These are phyloP conservation scores for Leguminivora glycinivorella DNA, from an alignment of 1,140 invertebrate species.

Conservation along the genomic window DNA sequence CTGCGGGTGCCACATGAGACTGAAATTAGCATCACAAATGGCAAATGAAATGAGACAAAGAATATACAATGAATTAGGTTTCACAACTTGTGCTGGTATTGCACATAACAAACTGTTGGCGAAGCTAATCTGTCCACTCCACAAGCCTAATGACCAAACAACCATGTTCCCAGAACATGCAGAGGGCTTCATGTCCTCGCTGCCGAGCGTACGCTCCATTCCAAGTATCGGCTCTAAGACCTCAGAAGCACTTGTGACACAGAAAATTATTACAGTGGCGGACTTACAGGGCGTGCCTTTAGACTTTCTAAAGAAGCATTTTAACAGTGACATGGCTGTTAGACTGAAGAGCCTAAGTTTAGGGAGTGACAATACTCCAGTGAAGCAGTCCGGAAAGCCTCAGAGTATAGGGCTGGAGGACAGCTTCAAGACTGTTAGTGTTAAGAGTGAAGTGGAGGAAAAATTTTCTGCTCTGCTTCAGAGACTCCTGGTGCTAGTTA, in stretches of 20 bases:
- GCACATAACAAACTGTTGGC: constrained; percentile 91
- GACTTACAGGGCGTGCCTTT: constrained; percentile 83
- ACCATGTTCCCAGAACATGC: constrained; percentile 85
- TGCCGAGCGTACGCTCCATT: constrained; percentile 81
- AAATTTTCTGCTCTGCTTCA: constrained; percentile 83
- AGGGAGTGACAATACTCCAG: constrained; percentile 84
- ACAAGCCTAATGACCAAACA: constrained; percentile 91
- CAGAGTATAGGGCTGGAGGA: constrained; percentile 88
- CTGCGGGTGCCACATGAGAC: constrained; percentile 84
- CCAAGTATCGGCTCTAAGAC: constrained; percentile 87
- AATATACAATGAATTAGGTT: constrained; percentile 82
- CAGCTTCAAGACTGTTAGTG: constrained; percentile 84
- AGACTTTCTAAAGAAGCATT: constrained; percentile 80
- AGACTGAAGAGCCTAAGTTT: constrained; percentile 84
- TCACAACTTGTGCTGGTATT: constrained; percentile 90
- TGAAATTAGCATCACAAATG: constrained; percentile 84
- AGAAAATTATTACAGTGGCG: constrained; percentile 82
- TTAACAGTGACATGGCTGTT: constrained; percentile 84
- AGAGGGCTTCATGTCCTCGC: constrained; percentile 81
- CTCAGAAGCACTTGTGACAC: constrained; percentile 80
- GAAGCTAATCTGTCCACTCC: constrained; percentile 85
- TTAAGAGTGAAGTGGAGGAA: constrained; percentile 85
- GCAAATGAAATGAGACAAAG: constrained; percentile 85
- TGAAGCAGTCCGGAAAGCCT: constrained; percentile 85
- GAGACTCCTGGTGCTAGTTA: constrained; percentile 84